phyloP scores from a whole-genome alignment of 1,140 invertebrate species.

The Bemisia tabaci region DNA sequence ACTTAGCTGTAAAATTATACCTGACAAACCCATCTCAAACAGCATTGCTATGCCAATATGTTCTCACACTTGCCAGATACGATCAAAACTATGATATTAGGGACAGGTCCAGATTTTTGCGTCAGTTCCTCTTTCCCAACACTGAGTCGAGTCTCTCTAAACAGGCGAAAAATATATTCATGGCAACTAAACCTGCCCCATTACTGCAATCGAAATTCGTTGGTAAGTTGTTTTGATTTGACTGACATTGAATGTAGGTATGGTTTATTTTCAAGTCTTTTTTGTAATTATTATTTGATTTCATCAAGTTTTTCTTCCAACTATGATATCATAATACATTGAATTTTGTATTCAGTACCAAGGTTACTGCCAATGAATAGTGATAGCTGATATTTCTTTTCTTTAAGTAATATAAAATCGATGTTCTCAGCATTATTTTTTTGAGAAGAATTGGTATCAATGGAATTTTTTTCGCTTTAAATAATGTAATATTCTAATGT shows the following conservation, averaged over 20 bases:
- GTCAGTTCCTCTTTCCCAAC: conserved; percentile 59
- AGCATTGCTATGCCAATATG: conserved; percentile 77
- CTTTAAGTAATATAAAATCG: too few species aligned
- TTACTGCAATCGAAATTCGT: conserved; percentile 53
- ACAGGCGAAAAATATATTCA: conserved; percentile 71
- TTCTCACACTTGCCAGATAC: conserved; percentile 92
- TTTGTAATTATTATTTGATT: neutral
- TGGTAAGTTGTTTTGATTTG: conserved; percentile 40
- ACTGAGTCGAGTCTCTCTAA: conserved; percentile 41
- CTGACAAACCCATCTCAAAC: conserved; percentile 81
- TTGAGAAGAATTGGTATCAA: too few species aligned
- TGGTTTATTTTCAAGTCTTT: neutral
- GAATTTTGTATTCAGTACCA: too few species aligned
- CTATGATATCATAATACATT: neutral
- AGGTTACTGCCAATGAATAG: too few species aligned
- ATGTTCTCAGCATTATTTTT: too few species aligned
- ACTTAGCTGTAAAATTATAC: conserved; percentile 86
- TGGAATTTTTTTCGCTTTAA: too few species aligned
- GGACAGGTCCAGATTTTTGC: conserved; percentile 78
- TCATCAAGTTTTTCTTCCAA: too few species aligned
- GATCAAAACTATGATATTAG: conserved; percentile 97
- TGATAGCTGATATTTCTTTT: too few species aligned
- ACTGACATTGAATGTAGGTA: neutral
- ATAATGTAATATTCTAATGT: too few species aligned
- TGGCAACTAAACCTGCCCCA: conserved; percentile 86